These are phyloP conservation scores for Sthenelais limicola DNA, from an alignment of 2,888 invertebrate genomes.

Conservation along the genomic window DNA sequence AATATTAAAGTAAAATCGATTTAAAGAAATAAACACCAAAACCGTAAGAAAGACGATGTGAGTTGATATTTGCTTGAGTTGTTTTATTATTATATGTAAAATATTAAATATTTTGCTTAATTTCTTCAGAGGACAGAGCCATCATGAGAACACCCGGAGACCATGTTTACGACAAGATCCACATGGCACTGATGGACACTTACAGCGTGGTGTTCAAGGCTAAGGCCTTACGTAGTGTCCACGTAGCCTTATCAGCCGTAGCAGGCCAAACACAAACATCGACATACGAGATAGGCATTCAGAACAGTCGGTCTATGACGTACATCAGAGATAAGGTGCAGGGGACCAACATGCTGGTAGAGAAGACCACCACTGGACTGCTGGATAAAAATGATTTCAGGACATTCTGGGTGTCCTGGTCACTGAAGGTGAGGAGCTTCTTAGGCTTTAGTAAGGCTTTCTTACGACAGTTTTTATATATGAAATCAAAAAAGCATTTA, in stretches of 20 bases:
- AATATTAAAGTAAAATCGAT: no score
- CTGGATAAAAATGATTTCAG: not conserved
- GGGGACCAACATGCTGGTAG: not conserved
- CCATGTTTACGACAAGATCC: slow-evolving; percentile 11
- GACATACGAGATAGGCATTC: slow-evolving; percentile 23
- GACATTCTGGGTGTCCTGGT: slow-evolving; percentile 28
- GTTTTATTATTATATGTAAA: no score
- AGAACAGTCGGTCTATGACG: not conserved
- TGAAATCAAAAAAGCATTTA: no score
- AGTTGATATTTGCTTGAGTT: no score
- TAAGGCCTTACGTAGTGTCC: not conserved
- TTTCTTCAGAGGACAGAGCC: not conserved
- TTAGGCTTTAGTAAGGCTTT: not conserved
- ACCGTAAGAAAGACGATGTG: no score
- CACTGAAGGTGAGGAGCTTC: not conserved
- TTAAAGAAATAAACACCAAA: no score
- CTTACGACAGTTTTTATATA: not conserved
- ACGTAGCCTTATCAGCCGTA: slow-evolving; percentile 15
- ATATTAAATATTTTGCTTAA: no score
- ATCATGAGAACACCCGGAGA: slow-evolving; percentile 1
- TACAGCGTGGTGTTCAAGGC: slow-evolving; percentile 2
- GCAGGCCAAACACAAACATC: not conserved
- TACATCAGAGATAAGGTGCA: slow-evolving; percentile 11
- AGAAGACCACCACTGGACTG: not conserved
- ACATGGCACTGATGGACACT: slow-evolving; percentile 17